These are phyloP conservation scores for Teleogryllus occipitalis DNA, from an alignment of 1,140 invertebrate genomes.

Conservation along the genomic window DNA sequence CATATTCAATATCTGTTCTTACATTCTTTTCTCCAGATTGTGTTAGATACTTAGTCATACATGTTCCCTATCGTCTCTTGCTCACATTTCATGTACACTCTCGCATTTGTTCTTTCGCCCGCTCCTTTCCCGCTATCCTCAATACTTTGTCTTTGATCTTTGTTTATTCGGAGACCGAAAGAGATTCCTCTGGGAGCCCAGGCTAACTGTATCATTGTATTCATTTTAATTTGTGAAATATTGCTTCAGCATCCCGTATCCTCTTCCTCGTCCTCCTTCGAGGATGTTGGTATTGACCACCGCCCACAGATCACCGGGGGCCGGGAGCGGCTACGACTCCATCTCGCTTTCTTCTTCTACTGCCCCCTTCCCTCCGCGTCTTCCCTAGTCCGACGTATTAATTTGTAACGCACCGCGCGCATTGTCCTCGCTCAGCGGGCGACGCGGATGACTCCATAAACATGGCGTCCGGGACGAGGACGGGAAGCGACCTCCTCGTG, in stretches of 20 bases:
- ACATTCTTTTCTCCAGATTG: not conserved
- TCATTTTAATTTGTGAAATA: not conserved
- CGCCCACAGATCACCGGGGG: not conserved
- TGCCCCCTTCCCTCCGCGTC: not conserved
- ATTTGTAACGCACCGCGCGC: not conserved
- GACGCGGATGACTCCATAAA: too few species aligned
- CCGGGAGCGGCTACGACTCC: not conserved
- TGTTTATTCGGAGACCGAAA: not conserved
- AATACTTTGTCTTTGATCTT: not conserved
- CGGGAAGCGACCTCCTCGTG: too few species aligned
- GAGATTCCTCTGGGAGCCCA: not conserved
- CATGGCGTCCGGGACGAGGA: too few species aligned
- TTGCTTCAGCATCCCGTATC: not conserved
- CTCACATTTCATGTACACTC: not conserved
- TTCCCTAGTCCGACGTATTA: not conserved
- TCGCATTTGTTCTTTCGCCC: not conserved
- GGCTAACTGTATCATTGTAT: not conserved
- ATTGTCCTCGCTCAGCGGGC: not conserved
- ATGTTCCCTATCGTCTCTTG: not conserved
- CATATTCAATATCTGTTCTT: too few species aligned
- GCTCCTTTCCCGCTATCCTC: not conserved
- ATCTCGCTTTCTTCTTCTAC: not conserved
- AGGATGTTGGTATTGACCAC: not conserved
- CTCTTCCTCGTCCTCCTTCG: not conserved
- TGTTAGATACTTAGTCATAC: not conserved